Conservation (phyloP, 1,140 invertebrate genomes). For the Papilio glaucus region DNA sequence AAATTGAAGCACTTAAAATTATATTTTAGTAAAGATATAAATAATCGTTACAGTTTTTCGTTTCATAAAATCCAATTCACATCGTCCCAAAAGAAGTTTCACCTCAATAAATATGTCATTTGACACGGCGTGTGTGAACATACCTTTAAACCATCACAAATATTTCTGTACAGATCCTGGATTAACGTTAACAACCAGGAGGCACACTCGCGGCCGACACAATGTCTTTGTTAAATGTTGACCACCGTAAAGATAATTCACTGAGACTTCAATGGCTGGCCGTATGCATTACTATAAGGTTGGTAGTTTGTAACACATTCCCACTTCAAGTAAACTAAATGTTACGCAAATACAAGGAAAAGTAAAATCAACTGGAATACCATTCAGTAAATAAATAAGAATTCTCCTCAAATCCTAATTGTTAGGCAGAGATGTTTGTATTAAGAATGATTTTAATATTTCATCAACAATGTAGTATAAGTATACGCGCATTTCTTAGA, state of each 20-base stretch:
- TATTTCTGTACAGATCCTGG: conserved; percentile 10
- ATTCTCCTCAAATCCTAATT: no score
- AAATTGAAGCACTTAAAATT: no score
- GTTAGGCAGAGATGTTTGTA: no score
- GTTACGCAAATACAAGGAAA: background rate
- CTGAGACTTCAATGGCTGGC: background rate
- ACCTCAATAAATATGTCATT: no score
- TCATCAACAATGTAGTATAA: no score
- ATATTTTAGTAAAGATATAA: no score
- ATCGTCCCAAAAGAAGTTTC: no score
- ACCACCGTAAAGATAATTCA: conserved; percentile 22
- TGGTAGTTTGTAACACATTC: conserved; percentile 1
- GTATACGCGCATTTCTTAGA: no score
- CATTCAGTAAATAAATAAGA: no score
- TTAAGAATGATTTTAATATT: no score
- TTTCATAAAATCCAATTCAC: no score
- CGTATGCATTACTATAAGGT: background rate
- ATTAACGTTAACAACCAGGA: conserved; percentile 14
- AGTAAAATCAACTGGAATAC: background rate
- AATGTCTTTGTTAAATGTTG: conserved; percentile 18
- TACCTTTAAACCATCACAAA: conserved; percentile 15
- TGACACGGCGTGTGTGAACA: background rate
- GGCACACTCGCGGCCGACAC: background rate
- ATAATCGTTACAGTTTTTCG: no score
- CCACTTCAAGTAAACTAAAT: background rate